Conservation (phyloP, 2,113 vertebrate genomes). For the Balaeniceps rex region DNA sequence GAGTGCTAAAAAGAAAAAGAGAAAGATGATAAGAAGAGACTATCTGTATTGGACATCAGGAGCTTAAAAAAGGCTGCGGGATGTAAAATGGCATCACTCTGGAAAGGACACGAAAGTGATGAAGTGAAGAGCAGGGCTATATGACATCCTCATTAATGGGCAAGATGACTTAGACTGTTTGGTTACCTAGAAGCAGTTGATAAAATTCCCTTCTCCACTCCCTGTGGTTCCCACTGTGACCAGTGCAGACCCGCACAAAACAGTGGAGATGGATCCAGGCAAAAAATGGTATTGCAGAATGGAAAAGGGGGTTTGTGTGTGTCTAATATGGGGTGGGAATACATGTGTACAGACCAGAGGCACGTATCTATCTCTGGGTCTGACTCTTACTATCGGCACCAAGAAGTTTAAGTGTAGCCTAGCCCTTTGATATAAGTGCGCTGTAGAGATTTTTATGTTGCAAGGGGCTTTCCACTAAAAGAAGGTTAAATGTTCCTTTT, state of each 20-base stretch:
- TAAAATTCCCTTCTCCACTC: neutral
- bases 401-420: neutral
- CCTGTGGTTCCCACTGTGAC: neutral
- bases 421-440: neutral
- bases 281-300: neutral
- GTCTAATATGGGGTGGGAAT: neutral
- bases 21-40: conserved; percentile 22
- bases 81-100: conserved; percentile 50
- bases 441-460: neutral
- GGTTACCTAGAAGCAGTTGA: neutral
- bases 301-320: neutral
- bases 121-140: conserved; percentile 10
- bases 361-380: neutral
- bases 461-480: neutral
- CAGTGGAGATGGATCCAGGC: neutral
- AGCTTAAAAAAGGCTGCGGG: conserved; percentile 35
- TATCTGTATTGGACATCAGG: conserved; percentile 51
- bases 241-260: neutral
- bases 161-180: neutral
- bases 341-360: neutral
- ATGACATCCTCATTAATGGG: neutral
- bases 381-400: neutral
- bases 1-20: conserved; percentile 42
- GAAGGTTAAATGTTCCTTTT: neutral
- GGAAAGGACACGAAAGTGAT: conserved; percentile 22